These are phyloP conservation scores for Hydrotaea cyrtoneurina DNA, from an alignment of 2,888 invertebrate species.

Conservation along the genomic window DNA sequence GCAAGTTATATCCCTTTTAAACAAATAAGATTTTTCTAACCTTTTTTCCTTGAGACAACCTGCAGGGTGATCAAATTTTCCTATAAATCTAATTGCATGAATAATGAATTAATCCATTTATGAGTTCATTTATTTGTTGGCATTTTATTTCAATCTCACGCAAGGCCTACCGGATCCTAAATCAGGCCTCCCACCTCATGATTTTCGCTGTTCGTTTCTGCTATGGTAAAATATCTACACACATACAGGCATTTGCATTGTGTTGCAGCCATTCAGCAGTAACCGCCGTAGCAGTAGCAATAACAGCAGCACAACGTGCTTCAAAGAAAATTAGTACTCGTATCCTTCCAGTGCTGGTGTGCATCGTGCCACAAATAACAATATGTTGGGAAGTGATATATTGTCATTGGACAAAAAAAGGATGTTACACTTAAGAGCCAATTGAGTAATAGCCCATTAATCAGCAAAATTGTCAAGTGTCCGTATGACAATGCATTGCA, in stretches of 20 bases:
- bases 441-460: constrained; percentile 71
- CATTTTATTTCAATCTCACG: too few species aligned
- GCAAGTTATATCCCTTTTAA: too few species aligned
- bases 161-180: too few species aligned
- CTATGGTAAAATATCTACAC: not conserved
- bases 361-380: constrained; percentile 6
- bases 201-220: not conserved
- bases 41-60: too few species aligned
- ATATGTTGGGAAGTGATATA: constrained; percentile 55
- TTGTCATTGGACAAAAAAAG: constrained; percentile 62
- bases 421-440: constrained; percentile 67
- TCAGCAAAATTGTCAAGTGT: constrained; percentile 74
- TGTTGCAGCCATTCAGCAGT: not conserved
- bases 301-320: not conserved
- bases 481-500: constrained; percentile 34
- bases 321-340: not conserved
- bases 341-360: not conserved
- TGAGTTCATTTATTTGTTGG: too few species aligned
- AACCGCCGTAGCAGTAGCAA: not conserved
- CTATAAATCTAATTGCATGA: too few species aligned
- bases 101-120: too few species aligned
- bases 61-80: too few species aligned
- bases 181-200: too few species aligned
- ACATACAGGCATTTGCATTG: constrained; percentile 14
- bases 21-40: too few species aligned